Conservation (phyloP, 2,888 invertebrate genomes). For the Xanthostigma xanthostigma region DNA sequence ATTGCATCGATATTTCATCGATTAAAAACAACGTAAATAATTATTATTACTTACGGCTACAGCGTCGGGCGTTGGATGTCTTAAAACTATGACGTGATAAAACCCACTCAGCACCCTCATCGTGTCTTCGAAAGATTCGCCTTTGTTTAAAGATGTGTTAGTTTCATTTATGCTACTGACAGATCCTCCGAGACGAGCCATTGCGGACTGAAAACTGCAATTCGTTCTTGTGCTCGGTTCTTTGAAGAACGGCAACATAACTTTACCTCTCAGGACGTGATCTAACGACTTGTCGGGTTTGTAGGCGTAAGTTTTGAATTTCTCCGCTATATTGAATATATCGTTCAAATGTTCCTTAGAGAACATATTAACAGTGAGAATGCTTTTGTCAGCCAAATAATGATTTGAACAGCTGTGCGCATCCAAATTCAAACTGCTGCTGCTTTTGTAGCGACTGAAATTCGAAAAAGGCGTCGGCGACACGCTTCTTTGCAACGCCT, state of each 20-base stretch:
- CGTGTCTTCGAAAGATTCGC: slow-evolving; percentile 86
- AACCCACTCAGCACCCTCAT: slow-evolving; percentile 82
- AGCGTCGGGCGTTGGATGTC: slow-evolving; percentile 88
- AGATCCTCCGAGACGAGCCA: slow-evolving; percentile 88
- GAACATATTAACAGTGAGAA: slow-evolving; percentile 76
- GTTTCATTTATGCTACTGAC: slow-evolving; percentile 83
- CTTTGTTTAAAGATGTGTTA: slow-evolving; percentile 89
- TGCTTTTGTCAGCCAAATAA: slow-evolving; percentile 55
- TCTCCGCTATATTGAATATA: slow-evolving; percentile 86
- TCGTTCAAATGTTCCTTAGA: slow-evolving; percentile 80
- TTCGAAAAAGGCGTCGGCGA: slow-evolving; percentile 31
- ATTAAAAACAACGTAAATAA: too few relatives aligned
- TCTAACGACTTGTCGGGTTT: slow-evolving; percentile 66
- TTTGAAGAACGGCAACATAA: slow-evolving; percentile 93
- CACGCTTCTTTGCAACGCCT: slow-evolving; percentile 24
- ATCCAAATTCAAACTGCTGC: slow-evolving; percentile 23
- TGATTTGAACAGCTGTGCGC: slow-evolving; percentile 23
- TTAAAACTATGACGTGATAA: slow-evolving; percentile 81
- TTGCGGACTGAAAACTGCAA: slow-evolving; percentile 92
- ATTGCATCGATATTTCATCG: too few relatives aligned
- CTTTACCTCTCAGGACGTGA: slow-evolving; percentile 77
- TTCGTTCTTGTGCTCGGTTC: slow-evolving; percentile 95
- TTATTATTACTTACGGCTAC: slow-evolving; percentile 49
- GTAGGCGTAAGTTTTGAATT: slow-evolving; percentile 63
- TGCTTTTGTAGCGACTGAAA: slow-evolving; percentile 21